Evolutionary conservation across 1,140 invertebrate genomes (phyloP).

Genomic region (Battus philenor): DNA sequence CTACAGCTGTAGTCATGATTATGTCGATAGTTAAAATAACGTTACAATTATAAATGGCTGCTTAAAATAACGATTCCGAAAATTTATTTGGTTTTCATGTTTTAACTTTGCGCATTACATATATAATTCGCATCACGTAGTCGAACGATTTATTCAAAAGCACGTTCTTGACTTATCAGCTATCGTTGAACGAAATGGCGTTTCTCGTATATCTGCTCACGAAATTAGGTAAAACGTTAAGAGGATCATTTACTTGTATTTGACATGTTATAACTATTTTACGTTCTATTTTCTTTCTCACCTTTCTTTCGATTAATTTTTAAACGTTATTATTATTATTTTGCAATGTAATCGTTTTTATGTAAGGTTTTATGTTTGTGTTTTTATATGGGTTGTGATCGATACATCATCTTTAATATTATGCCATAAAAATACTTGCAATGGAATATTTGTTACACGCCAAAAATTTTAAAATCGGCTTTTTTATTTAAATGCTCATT

Average conservation of each 20-base stretch:
- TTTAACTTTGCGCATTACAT: slow-evolving; percentile 9
- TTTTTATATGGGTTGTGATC: background rate
- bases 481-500: too few relatives aligned
- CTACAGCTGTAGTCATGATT: too few relatives aligned
- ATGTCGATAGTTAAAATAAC: too few relatives aligned
- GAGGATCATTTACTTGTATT: slow-evolving; percentile 12
- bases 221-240: slow-evolving; percentile 16
- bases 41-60: background rate
- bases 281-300: too few relatives aligned
- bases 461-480: too few relatives aligned
- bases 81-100: slow-evolving; percentile 5
- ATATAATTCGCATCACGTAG: slow-evolving; percentile 12
- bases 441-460: too few relatives aligned
- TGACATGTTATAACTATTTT: background rate
- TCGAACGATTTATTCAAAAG: slow-evolving; percentile 17
- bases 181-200: slow-evolving; percentile 14
- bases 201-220: slow-evolving; percentile 11
- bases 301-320: too few relatives aligned
- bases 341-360: background rate
- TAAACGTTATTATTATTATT: background rate
- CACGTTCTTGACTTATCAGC: slow-evolving; percentile 17
- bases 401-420: too few relatives aligned
- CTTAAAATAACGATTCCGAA: background rate
- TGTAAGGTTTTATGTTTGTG: background rate
- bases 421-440: too few relatives aligned